These are phyloP conservation scores for Nasonovia ribisnigri DNA, from an alignment of 2,888 invertebrate species.

Conservation along the genomic window DNA sequence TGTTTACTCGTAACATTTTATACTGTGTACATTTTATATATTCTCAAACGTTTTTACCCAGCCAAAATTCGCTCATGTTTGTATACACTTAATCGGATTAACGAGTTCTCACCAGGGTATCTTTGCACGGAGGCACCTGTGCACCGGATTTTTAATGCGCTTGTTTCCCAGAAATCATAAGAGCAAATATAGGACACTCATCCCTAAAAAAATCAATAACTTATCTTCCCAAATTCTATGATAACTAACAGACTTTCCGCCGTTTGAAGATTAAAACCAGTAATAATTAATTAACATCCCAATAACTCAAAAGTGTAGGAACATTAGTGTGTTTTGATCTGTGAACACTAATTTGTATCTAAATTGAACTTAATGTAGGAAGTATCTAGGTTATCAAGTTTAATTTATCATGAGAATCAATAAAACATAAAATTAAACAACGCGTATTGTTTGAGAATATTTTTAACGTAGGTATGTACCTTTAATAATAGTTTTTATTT, in stretches of 20 bases:
- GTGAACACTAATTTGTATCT: neutral
- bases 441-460: neutral
- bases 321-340: neutral
- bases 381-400: too few relatives aligned
- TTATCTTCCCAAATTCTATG: slow-evolving; percentile 5
- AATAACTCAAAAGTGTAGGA: neutral
- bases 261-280: neutral
- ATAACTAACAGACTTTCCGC: neutral
- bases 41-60: neutral
- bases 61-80: slow-evolving; percentile 37
- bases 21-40: neutral
- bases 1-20: neutral
- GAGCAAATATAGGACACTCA: slow-evolving; percentile 15
- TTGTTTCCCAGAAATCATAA: slow-evolving; percentile 41
- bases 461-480: neutral
- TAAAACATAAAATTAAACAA: neutral
- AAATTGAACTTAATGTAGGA: neutral
- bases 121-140: neutral
- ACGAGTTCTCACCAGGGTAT: neutral
- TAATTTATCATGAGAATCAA: neutral
- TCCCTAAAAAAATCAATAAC: slow-evolving; percentile 41
- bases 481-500: neutral
- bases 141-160: slow-evolving; percentile 53
- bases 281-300: too few relatives aligned
- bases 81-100: slow-evolving; percentile 54